A percentile compares a stretch with the other conserved stretches of the same genome.
Conservation (phyloP, 2,888 invertebrate genomes). For the Dromius quadrimaculatus region DNA sequence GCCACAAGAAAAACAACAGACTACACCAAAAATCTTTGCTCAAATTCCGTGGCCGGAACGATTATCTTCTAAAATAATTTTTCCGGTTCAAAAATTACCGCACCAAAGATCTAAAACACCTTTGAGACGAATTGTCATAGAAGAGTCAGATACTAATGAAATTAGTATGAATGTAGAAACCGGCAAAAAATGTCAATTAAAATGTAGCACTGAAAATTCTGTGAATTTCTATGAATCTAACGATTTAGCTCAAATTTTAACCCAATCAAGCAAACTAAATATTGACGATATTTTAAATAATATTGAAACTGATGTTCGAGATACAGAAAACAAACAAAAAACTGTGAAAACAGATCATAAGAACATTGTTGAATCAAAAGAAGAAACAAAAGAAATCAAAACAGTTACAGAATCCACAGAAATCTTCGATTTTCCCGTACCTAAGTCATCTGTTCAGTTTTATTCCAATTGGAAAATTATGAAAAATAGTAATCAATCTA, state of each 20-base stretch:
- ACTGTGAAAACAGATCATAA: not conserved
- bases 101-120: constrained; percentile 76
- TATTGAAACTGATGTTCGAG: constrained; percentile 9
- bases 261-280: constrained; percentile 35
- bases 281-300: constrained; percentile 28
- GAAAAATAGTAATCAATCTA: constrained; percentile 67
- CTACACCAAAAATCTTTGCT: not conserved
- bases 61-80: constrained; percentile 26
- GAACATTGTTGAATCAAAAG: constrained; percentile 19
- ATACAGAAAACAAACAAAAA: constrained; percentile 9
- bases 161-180: constrained; percentile 57
- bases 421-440: constrained; percentile 65
- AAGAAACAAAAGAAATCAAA: constrained; percentile 11
- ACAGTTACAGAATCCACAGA: constrained; percentile 13
- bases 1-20: not conserved
- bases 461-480: constrained; percentile 73
- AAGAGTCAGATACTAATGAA: constrained; percentile 51
- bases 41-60: constrained; percentile 38
- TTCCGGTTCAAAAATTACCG: constrained; percentile 39
- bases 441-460: constrained; percentile 77
- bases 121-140: constrained; percentile 67
- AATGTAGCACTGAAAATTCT: constrained; percentile 47
- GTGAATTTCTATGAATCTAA: constrained; percentile 56
- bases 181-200: constrained; percentile 55
- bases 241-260: constrained; percentile 34